Base-by-base conservation (phyloP, 2,888 invertebrate genomes). In the Isotomurus palustris region DNA sequence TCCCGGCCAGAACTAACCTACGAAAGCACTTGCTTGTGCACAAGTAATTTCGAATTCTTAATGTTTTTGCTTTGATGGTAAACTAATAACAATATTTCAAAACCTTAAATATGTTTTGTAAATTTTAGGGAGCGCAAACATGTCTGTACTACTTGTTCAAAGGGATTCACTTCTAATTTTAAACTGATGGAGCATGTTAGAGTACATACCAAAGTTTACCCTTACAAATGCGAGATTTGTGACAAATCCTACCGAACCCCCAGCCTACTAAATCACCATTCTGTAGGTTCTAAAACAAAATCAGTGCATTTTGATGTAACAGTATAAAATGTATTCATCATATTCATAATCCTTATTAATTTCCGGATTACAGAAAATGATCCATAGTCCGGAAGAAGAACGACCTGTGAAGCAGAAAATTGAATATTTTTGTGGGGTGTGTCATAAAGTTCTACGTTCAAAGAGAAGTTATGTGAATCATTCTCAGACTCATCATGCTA, bases 401-500 rank as follows among this genome's bases (percentile, higher is more conserved):
- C 25, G 58, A 25, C 59, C 65, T 3, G 28, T 51, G 14, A 65
- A 62, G 29, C 56, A 54, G 24, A 65, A 60, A 45, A 29, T 62
- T 24, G 62, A 70, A 40, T 61, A 66, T 28, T 65, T 61, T 41
- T 70, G 70, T 38, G 53, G 65, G 8, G 53, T 64, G 19, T 70
- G 70, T 43, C 65, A 66, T 41, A 61, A 67, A 17, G 47, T 74
- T 57, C 83, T 88, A 76, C 88, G 87, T 72, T 87, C 90, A 51
- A 85, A 86, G 73, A 88, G 88, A 69, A 89, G 89, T 75, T 81
- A 90, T 67, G 82, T 82, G 3, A 89, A 90, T 88, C 91, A 92
- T 77, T 83, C 85, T 72, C 91, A 91, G 76, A 86, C 86, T 3
- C 91, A 91, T 77, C 88, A 87, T 60, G 79, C 82, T 27, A 84